Evolutionary conservation across 2,797 vertebrate genomes (phyloP), one percentile per base, ranked within the genome.

Genomic region (Lepus townsendii): DNA sequence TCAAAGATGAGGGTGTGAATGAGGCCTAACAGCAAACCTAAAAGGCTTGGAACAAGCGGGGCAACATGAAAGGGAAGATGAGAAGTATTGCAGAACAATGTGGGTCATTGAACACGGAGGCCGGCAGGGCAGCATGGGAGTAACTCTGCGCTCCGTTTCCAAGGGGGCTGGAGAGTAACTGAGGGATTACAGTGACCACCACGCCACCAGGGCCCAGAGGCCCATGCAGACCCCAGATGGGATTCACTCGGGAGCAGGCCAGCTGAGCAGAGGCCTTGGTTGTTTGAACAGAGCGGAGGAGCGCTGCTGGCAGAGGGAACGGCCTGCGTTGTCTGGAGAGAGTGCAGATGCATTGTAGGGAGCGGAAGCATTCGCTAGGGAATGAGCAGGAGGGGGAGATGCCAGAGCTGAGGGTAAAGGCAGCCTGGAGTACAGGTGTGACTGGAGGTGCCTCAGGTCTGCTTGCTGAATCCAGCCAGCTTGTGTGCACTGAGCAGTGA

Each of bases 71-170:
- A n/a, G 52, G 7, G 24, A n/a, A 89, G 57, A 47, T 3, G 17
- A 47, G 63, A 84, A 82, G 22, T 54, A 1, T 3, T 19, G 7
- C 26, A 42, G 77, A 6, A 47, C 50, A 75, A 50, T 0, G 0
- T n/a, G 35, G 63, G 7, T 22, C 1, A 0, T 17, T 50, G 8
- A 0, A 5, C 14, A 26, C 0, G 10, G 16, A 72, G 32, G 19
- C 10, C 24, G 66, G 47, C 20, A 0, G 0, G 35, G 24, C 57
- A 24, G 75, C 76, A 73, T 3, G 1, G 20, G 19, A 19, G 4
- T 20, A 20, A 7, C 3, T 65, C n/a, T 62, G 22, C 24, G 32
- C 24, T 60, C 16, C 20, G 0, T 50, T 88, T 24, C 11, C 1
- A 13, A 89, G 77, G 35, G 38, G 19, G 30, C 11, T 19, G 3